phyloP scores from a whole-genome alignment of 1,140 invertebrate genomes.

The Drosophila lowei region DNA sequence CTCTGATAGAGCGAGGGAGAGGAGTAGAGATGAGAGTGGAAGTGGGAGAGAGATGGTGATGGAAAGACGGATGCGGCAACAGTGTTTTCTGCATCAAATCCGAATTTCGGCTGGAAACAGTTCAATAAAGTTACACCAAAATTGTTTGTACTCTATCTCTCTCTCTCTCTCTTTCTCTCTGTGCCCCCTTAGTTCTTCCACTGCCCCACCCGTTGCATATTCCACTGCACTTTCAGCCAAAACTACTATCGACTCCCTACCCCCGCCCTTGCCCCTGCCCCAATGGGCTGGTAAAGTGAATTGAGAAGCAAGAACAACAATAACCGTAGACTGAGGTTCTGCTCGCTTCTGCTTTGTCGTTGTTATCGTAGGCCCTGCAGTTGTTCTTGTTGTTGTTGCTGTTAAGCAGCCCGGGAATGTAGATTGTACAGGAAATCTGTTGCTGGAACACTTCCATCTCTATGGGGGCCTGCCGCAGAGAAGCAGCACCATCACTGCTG shows the following conservation, averaged over 20 bases:
- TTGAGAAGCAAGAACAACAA: slow-evolving; percentile 31
- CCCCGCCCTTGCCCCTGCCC: background rate
- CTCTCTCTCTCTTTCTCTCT: background rate
- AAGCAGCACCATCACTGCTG: too few species aligned
- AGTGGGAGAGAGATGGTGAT: slow-evolving; percentile 20
- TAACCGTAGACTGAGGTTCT: slow-evolving; percentile 23
- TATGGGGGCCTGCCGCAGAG: slow-evolving; percentile 20
- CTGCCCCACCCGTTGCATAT: slow-evolving; percentile 24
- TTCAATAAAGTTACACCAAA: slow-evolving; percentile 39
- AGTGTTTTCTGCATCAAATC: slow-evolving; percentile 53
- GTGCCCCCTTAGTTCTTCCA: background rate
- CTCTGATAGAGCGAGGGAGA: slow-evolving; percentile 11
- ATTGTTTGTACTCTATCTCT: slow-evolving; percentile 4
- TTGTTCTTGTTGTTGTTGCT: slow-evolving; percentile 23
- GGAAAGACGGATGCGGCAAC: slow-evolving; percentile 45
- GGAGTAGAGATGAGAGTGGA: background rate
- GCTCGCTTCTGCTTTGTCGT: slow-evolving; percentile 40
- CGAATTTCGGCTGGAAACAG: slow-evolving; percentile 27
- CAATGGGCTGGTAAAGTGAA: slow-evolving; percentile 2
- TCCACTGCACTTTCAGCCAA: slow-evolving; percentile 34
- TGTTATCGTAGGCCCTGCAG: slow-evolving; percentile 37
- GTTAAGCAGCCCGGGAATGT: slow-evolving; percentile 62
- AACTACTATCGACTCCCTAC: background rate
- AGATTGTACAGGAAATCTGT: slow-evolving; percentile 78
- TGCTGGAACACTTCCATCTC: slow-evolving; percentile 46